phyloP scores from a whole-genome alignment of 2,888 invertebrate species.

The Pristionchus japonicus region DNA sequence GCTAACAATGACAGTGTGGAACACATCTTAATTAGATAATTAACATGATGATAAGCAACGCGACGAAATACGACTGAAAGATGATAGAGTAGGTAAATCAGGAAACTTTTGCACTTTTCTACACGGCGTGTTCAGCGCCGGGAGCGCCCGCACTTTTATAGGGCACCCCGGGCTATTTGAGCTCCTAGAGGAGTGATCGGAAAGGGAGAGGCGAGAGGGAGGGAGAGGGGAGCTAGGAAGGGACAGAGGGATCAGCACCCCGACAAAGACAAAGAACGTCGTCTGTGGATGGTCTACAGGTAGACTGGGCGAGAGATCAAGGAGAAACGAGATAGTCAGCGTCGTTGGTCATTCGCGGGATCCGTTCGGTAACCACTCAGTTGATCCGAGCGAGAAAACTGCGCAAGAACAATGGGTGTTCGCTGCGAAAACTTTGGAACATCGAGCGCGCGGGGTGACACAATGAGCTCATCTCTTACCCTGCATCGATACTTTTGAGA shows the following conservation, averaged over 20 bases:
- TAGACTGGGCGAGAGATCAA: too few relatives aligned
- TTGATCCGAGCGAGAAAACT: background rate
- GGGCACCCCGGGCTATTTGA: conserved; percentile 15
- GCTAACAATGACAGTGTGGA: background rate
- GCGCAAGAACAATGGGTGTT: background rate
- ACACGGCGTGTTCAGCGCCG: background rate
- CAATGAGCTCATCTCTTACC: background rate
- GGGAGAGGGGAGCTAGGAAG: background rate
- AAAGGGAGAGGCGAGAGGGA: conserved; percentile 37
- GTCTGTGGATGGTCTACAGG: too few relatives aligned
- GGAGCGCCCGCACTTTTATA: conserved; percentile 24
- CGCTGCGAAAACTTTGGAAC: background rate
- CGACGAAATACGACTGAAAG: too few relatives aligned
- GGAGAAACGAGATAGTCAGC: too few relatives aligned
- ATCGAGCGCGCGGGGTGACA: background rate
- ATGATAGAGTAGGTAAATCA: too few relatives aligned
- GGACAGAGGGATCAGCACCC: background rate
- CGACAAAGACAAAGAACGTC: conserved; percentile 9
- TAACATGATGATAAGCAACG: background rate
- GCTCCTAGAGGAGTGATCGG: background rate
- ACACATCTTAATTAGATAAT: background rate
- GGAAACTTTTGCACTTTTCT: background rate
- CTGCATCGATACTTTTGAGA: too few relatives aligned
- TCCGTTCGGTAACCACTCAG: conserved; percentile 12
- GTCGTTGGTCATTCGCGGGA: background rate